phyloP scores from a whole-genome alignment of 2,888 invertebrate species.

The Trachelus stipa region DNA sequence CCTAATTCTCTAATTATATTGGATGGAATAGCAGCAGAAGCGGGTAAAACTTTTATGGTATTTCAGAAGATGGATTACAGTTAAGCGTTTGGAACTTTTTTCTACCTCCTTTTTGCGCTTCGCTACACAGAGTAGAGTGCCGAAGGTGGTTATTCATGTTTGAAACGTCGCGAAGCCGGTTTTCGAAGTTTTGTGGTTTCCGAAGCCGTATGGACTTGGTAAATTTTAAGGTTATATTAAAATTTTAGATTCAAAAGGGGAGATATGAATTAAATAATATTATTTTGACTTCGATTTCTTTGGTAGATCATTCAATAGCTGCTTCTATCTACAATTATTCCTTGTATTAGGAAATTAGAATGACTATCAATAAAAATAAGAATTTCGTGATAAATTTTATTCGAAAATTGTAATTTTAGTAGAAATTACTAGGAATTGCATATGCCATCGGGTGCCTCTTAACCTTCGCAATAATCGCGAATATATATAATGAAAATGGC shows the following conservation, averaged over 20 bases:
- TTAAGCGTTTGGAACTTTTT: not conserved
- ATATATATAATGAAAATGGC: slow-evolving; percentile 42
- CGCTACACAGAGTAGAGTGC: not conserved
- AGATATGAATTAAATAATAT: not conserved
- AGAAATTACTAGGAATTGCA: not conserved
- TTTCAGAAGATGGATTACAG: too few relatives aligned
- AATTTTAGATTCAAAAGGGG: not conserved
- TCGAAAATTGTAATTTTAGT: not conserved
- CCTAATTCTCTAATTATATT: not conserved
- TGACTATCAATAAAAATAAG: not conserved
- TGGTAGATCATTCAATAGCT: not conserved
- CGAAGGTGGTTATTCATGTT: not conserved
- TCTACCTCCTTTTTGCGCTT: not conserved
- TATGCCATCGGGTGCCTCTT: not conserved
- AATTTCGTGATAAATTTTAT: not conserved
- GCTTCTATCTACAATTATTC: not conserved
- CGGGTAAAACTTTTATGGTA: too few relatives aligned
- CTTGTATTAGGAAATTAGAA: not conserved
- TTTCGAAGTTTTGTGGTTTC: not conserved
- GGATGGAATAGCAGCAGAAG: not conserved
- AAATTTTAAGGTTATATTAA: not conserved
- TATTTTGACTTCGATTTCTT: not conserved
- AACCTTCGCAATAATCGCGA: not conserved
- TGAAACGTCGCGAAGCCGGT: not conserved
- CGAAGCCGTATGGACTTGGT: not conserved